phyloP scores from a whole-genome alignment of 2,888 invertebrate species.

The Hydroisotoma schaefferi region DNA sequence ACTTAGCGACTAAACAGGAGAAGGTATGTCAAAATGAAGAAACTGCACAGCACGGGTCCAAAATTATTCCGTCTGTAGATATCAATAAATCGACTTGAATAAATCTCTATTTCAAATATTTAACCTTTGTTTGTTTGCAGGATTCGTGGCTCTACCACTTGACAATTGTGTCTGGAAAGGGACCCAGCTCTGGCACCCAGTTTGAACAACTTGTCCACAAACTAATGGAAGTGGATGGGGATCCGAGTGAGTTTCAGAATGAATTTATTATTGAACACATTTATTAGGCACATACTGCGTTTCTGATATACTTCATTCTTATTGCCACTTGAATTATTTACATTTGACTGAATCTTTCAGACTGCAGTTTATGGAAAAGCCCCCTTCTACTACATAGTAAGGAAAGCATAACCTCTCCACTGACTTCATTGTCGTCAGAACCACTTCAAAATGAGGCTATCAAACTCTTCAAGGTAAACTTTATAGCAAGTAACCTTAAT shows the following conservation, averaged over 20 bases:
- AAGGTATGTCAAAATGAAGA: too few species aligned
- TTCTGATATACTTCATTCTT: too few species aligned
- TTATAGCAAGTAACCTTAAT: constrained; percentile 33
- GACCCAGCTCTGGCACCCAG: constrained; percentile 86
- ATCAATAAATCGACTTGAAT: too few species aligned
- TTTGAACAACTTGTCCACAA: constrained; percentile 94
- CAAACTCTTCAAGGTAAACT: constrained; percentile 80
- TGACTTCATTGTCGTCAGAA: constrained; percentile 86
- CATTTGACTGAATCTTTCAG: constrained; percentile 54
- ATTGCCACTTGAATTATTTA: too few species aligned
- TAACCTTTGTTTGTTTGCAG: constrained; percentile 51
- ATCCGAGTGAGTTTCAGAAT: constrained; percentile 66
- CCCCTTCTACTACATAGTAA: constrained; percentile 85
- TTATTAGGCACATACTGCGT: background rate
- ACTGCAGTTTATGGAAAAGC: constrained; percentile 90
- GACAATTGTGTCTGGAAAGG: constrained; percentile 84
- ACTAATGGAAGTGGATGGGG: constrained; percentile 93
- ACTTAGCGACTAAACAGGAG: constrained; percentile 88
- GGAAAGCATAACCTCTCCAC: constrained; percentile 81
- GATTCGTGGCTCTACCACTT: constrained; percentile 63
- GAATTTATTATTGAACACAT: constrained; percentile 15
- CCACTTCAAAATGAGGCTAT: constrained; percentile 84
- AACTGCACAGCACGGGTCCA: too few species aligned
- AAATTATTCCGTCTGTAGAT: too few species aligned
- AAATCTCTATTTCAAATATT: too few species aligned